Percentiles rank a stretch among this genome's conserved stretches.
Evolutionary conservation across 2,797 vertebrate genomes (phyloP).

Genomic region (Valencia hispanica): DNA sequence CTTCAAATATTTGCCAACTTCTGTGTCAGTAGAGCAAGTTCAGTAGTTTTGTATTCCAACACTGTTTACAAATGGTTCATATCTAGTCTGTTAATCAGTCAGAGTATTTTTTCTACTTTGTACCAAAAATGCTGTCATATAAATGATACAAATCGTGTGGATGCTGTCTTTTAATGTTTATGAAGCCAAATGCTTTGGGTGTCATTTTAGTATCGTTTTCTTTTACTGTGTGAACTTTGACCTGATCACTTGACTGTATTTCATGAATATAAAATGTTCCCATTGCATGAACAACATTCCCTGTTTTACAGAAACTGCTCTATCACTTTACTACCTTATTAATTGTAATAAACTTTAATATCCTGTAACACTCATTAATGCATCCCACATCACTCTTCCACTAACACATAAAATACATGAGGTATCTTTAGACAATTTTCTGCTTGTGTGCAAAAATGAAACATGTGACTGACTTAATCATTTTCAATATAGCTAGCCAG

Average conservation of each 20-base stretch:
- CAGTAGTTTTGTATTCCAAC: not conserved
- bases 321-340: not conserved
- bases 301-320: not conserved
- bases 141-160: not conserved
- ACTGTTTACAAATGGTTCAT: not conserved
- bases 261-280: not conserved
- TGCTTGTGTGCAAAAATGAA: constrained; percentile 9
- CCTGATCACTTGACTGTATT: not conserved
- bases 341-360: constrained; percentile 18
- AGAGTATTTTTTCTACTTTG: not conserved
- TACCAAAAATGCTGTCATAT: not conserved
- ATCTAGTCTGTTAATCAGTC: not conserved
- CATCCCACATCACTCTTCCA: not conserved
- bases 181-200: not conserved
- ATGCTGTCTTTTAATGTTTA: no score
- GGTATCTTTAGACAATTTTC: not conserved
- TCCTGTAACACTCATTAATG: not conserved
- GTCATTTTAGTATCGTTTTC: not conserved
- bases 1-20: not conserved
- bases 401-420: not conserved
- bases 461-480: not conserved
- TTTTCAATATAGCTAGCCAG: constrained; percentile 21
- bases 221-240: not conserved
- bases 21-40: not conserved
- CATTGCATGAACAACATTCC: not conserved